Percentiles rank a stretch among this genome's conserved stretches.
phyloP scores from a whole-genome alignment of 2,888 invertebrate genomes.

The Incurvaria masculella region DNA sequence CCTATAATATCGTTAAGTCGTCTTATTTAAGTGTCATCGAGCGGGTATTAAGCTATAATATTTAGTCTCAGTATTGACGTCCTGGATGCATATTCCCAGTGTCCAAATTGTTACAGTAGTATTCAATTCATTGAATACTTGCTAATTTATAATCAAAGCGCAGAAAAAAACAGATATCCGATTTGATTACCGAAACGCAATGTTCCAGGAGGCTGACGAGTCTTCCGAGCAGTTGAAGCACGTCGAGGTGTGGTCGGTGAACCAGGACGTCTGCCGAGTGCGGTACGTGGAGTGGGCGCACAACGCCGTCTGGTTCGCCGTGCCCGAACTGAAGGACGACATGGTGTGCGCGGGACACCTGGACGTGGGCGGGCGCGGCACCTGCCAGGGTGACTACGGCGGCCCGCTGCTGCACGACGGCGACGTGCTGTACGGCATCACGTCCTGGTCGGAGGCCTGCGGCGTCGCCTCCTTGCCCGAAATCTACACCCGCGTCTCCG shows the following conservation, averaged over 20 bases:
- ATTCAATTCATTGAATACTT: too few relatives aligned
- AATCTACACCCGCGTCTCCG: slow-evolving; percentile 4
- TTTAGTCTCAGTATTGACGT: too few relatives aligned
- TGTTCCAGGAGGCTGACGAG: not conserved
- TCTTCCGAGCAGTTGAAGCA: slow-evolving; percentile 2
- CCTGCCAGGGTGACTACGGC: slow-evolving; percentile 2
- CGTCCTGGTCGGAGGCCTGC: slow-evolving; percentile 3
- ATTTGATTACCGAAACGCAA: too few relatives aligned
- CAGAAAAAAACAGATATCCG: too few relatives aligned
- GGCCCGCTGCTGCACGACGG: slow-evolving; percentile 2
- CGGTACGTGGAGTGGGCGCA: slow-evolving; percentile 2
- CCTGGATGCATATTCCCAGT: too few relatives aligned
- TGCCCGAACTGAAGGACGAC: too few relatives aligned
- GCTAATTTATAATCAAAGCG: too few relatives aligned
- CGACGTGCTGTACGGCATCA: slow-evolving; percentile 1
- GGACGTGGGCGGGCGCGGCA: slow-evolving; percentile 5
- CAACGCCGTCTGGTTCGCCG: too few relatives aligned
- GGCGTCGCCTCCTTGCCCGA: slow-evolving; percentile 2
- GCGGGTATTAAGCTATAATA: too few relatives aligned
- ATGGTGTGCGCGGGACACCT: slow-evolving; percentile 5
- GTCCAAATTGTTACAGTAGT: too few relatives aligned
- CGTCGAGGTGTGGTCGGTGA: slow-evolving; percentile 2
- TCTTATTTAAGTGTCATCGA: too few relatives aligned
- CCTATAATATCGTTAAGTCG: too few relatives aligned
- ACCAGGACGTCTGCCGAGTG: slow-evolving; percentile 1